Base-by-base conservation (phyloP, 2,888 invertebrate species). In the Tenthredo scrophulariae region DNA sequence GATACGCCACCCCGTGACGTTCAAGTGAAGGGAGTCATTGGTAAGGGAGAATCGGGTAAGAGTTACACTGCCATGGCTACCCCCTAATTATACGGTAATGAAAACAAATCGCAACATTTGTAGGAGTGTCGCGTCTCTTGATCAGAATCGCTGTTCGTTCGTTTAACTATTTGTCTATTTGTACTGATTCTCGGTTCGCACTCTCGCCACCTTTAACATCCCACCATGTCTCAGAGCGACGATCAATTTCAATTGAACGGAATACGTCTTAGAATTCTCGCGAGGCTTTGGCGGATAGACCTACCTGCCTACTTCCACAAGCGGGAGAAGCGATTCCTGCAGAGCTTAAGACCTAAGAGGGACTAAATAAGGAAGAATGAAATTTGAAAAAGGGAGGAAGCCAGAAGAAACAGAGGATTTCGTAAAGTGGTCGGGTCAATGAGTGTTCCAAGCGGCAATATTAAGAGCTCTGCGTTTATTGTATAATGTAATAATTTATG, bases 61-160 rank as follows among this genome's bases (percentile, higher is more conserved):
- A 77, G 82, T 54, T 72, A 85, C 82, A 85, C 85, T 85, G 84
- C 77, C 86, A 85, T 58, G 85, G 37, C 70, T 84, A 86, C 86
- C 86, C 88, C 87, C 88, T 90, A 91, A 92, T 92, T 91, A 91
- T 89, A 80, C 75, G 85, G 85, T 91, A 91, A 92, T 91, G 90
- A 89, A 91, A 91, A 92, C 89, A 91, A 90, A 92, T 91, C 88
- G 91, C 88, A 90, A 89, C 89, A 90, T 92, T 89, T 89, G 90
- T 90, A 90, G 85, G 84, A 84, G 87, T 80, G 37, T 77, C 87
- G 87, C 84, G 87, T 87, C 84, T 26, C 83, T 62, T 65, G 26
- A 58, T 85, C 86, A 86, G 85, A 84, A 85, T 85, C 87, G 84
- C 85, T 33, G 15, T 58, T 33, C 50, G 62, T 70, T 70, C 79